Base-by-base conservation (phyloP, 92 coral and sea anemone species). In the Palythoa grandiflora region DNA sequence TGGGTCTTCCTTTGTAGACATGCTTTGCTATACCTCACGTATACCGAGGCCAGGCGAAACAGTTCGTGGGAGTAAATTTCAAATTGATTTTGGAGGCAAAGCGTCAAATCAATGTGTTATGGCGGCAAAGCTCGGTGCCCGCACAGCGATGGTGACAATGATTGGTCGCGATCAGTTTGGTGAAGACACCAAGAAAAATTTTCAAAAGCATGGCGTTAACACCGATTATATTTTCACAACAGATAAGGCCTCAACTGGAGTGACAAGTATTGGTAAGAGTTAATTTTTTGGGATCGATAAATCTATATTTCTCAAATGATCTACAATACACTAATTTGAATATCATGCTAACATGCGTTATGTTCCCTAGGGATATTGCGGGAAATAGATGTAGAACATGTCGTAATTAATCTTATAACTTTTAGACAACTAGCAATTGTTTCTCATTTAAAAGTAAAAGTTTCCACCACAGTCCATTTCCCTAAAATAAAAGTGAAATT, bases 71-170 rank as follows among this genome's bases (percentile, higher is more conserved):
- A 72, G 89, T 10, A 95, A 95, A 61, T 96, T 96, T 78, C 96
- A 88, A 37, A 40, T 91, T 9, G 99, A 95, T 79, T 96, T 92
- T 66, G 99, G 99, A 13, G 99, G 99, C 19, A 96, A 96, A 78
- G 99, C 98, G 54, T 89, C 99, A 17, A 96, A 96, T 83, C 96
- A 94, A 65, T 95, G 98, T 71, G 78, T 93, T 3, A 96, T 96
- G 99, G 98, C 99, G 1, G 95, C 96, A n/a, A 96, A 96, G 77
- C 95, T 96, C 38, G 99, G 99, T 2, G 99, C 96, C 7, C 91
- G 84, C 5, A 93, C 94, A 7, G 92, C 92, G 6, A 95, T 96
- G 99, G 91, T 96, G 13, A 90, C 98, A 1, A 93, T 84, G 87
- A 86, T 95, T 60, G 99, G 98, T 20, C 81, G 89, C 75, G 99